Conservation (phyloP, 2,113 vertebrate genomes). For the Ptychochromis oligacanthus region DNA sequence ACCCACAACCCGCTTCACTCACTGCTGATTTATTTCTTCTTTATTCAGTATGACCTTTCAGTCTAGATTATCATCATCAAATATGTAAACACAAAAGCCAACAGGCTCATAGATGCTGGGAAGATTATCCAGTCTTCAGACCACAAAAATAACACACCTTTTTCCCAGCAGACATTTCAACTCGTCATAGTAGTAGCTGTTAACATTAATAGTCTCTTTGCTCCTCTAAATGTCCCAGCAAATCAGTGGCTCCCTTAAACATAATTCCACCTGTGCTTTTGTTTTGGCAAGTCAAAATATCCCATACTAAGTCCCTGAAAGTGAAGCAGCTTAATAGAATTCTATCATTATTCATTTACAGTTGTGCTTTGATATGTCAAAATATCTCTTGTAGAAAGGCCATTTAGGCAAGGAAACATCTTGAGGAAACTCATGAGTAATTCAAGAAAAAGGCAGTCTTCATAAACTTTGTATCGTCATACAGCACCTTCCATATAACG, state of each 20-base stretch:
- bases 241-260: background rate
- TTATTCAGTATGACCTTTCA: conserved; percentile 10
- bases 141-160: background rate
- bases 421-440: background rate
- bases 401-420: background rate
- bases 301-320: background rate
- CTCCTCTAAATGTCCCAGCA: background rate
- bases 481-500: background rate
- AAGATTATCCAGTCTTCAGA: background rate
- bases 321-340: background rate
- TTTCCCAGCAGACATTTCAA: background rate
- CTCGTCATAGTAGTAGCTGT: background rate
- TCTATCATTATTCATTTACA: background rate
- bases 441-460: background rate
- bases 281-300: background rate
- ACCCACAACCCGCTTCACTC: background rate
- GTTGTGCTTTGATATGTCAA: background rate
- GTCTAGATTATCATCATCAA: background rate
- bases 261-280: background rate
- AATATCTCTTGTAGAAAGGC: background rate
- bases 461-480: background rate
- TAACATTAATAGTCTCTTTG: background rate
- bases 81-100: conserved; percentile 23
- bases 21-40: conserved; percentile 17
- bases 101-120: background rate